These are phyloP conservation scores for Nymphalis urticae DNA, from an alignment of 2,888 invertebrate genomes.

Conservation along the genomic window DNA sequence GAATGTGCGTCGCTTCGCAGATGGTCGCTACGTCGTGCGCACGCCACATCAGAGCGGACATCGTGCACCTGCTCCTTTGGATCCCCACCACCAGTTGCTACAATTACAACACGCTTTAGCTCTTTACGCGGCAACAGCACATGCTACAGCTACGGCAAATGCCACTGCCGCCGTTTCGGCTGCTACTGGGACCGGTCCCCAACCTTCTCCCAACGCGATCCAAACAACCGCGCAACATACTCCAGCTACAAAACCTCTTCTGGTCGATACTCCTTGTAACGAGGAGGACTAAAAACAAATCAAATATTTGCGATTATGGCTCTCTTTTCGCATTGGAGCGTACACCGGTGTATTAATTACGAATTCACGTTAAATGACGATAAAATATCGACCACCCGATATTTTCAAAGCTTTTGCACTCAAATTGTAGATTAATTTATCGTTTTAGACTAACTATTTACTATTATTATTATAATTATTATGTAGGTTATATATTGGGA, in stretches of 20 bases:
- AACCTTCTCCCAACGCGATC: constrained; percentile 58
- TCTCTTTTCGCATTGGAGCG: constrained; percentile 31
- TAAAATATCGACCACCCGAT: constrained; percentile 51
- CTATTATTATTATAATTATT: constrained; percentile 51
- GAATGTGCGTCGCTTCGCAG: constrained; percentile 76
- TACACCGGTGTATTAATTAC: constrained; percentile 28
- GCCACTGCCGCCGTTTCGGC: constrained; percentile 54
- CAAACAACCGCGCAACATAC: constrained; percentile 60
- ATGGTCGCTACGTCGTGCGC: constrained; percentile 76
- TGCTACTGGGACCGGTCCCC: constrained; percentile 52
- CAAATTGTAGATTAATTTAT: constrained; percentile 69
- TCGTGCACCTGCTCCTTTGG: constrained; percentile 73
- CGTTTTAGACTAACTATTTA: constrained; percentile 52
- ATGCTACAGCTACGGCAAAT: constrained; percentile 69
- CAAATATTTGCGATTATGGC: constrained; percentile 43
- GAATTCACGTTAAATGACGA: constrained; percentile 34
- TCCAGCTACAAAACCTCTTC: constrained; percentile 65
- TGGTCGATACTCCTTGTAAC: constrained; percentile 73
- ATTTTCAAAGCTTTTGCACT: constrained; percentile 70
- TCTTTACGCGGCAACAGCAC: constrained; percentile 73
- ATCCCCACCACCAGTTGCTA: constrained; percentile 75
- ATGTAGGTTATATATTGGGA: constrained; percentile 69
- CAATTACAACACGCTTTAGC: constrained; percentile 77
- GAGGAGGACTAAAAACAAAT: constrained; percentile 66
- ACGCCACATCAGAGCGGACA: constrained; percentile 78